Percentiles rank a stretch among this genome's conserved stretches.
phyloP scores from a whole-genome alignment of 2,113 vertebrate genomes.

The Marcusenius ussheri region DNA sequence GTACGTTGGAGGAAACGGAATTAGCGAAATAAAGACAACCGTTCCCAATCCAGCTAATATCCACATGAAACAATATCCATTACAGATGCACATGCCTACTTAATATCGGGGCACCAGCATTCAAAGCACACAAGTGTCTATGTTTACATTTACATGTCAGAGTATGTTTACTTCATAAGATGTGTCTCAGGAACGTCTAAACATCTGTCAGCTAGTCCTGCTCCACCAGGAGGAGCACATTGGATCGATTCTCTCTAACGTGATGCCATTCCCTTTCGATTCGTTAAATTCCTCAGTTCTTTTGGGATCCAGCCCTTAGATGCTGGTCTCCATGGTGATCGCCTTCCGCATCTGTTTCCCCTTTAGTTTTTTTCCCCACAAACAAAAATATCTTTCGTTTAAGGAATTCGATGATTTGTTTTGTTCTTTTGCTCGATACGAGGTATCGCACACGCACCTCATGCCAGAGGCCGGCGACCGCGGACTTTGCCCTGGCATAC shows the following conservation, averaged over 20 bases:
- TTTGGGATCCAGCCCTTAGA: neutral
- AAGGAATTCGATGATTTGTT: neutral
- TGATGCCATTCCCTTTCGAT: neutral
- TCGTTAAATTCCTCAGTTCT: neutral
- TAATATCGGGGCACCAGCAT: neutral
- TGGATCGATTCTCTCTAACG: neutral
- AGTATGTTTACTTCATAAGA: neutral
- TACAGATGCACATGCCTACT: neutral
- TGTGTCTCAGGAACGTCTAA: neutral
- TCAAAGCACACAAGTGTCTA: neutral
- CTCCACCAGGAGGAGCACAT: neutral
- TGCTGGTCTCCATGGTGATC: slow-evolving; percentile 20
- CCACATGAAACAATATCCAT: neutral
- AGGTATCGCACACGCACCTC: neutral
- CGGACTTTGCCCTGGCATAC: neutral
- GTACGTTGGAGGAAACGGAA: neutral
- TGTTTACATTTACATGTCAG: neutral
- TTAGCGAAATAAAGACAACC: neutral
- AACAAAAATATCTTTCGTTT: neutral
- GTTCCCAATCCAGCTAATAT: neutral
- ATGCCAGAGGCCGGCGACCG: neutral
- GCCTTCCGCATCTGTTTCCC: slow-evolving; percentile 4
- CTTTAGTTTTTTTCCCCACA: neutral
- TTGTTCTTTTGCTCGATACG: neutral
- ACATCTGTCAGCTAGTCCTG: neutral